Percentiles rank a stretch among this genome's conserved stretches.
Evolutionary conservation across 2,888 invertebrate genomes (phyloP).

Genomic region (Aradus depressus): DNA sequence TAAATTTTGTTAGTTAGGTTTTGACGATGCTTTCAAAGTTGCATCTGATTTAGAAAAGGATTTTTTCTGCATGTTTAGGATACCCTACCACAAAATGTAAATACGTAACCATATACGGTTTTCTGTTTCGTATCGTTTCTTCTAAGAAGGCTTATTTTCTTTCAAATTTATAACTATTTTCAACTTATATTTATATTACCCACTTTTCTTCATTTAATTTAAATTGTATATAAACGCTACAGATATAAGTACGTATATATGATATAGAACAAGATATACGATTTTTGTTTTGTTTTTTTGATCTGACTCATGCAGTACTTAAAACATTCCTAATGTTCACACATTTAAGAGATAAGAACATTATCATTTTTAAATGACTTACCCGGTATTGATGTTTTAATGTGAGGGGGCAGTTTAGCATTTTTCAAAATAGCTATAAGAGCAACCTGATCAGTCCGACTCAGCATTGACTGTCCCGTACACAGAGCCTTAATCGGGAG

Average conservation of each 20-base stretch:
- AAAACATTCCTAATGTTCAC: too few species aligned
- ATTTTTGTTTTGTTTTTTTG: background rate
- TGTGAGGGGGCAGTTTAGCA: constrained; percentile 50
- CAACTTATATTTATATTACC: background rate
- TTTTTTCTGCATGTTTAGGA: too few species aligned
- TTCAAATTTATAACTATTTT: too few species aligned
- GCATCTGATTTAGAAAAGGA: too few species aligned
- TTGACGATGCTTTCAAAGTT: too few species aligned
- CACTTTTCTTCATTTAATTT: background rate
- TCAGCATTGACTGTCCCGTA: constrained; percentile 55
- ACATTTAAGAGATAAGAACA: background rate
- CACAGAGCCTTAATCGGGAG: constrained; percentile 61
- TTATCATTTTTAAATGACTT: constrained; percentile 22
- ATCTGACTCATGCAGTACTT: too few species aligned
- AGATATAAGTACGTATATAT: background rate
- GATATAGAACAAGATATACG: background rate
- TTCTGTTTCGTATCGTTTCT: too few species aligned
- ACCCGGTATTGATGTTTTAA: constrained; percentile 40
- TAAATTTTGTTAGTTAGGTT: too few species aligned
- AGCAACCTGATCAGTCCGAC: constrained; percentile 62
- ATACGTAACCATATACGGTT: too few species aligned
- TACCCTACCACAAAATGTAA: too few species aligned
- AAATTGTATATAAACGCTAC: background rate
- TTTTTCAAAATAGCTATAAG: constrained; percentile 67
- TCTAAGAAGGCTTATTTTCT: too few species aligned